A percentile compares a stretch with the other conserved stretches of the same genome.
phyloP scores from a whole-genome alignment of 2,113 vertebrate genomes.

The Climacteris rufus region DNA sequence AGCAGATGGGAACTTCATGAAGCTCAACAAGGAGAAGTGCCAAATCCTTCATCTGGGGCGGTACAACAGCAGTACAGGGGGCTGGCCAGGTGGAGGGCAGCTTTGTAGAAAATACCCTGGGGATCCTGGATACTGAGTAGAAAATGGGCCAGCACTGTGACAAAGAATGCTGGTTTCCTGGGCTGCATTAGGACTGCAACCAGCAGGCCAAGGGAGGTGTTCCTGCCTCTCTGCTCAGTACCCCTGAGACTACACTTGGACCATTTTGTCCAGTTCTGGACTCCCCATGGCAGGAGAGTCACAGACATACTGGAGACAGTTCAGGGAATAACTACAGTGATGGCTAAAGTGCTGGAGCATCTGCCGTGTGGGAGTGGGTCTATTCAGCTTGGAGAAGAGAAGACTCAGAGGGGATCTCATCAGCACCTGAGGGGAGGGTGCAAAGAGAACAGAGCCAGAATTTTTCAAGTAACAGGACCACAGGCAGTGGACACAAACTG shows the following conservation, averaged over 20 bases:
- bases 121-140: accelerated
- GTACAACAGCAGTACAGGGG: not conserved
- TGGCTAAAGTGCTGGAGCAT: not conserved
- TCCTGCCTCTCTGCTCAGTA: not conserved
- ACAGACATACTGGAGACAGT: not conserved
- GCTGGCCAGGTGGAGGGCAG: not conserved
- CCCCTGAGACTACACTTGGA: not conserved
- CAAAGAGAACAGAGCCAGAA: not conserved
- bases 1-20: not conserved
- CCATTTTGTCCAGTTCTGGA: not conserved
- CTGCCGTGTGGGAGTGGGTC: not conserved
- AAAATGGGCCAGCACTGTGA: not conserved
- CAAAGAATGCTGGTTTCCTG: not conserved
- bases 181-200: not conserved
- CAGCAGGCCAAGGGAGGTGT: not conserved
- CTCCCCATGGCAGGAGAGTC: not conserved
- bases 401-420: not conserved
- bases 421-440: not conserved
- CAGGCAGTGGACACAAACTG: not conserved
- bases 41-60: not conserved
- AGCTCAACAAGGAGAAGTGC: not conserved
- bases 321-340: not conserved
- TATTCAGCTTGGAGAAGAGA: not conserved
- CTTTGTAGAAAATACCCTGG: not conserved
- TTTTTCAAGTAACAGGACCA: not conserved